Conservation (phyloP, 2,888 invertebrate species). For the Caenorhabditis sp. region DNA sequence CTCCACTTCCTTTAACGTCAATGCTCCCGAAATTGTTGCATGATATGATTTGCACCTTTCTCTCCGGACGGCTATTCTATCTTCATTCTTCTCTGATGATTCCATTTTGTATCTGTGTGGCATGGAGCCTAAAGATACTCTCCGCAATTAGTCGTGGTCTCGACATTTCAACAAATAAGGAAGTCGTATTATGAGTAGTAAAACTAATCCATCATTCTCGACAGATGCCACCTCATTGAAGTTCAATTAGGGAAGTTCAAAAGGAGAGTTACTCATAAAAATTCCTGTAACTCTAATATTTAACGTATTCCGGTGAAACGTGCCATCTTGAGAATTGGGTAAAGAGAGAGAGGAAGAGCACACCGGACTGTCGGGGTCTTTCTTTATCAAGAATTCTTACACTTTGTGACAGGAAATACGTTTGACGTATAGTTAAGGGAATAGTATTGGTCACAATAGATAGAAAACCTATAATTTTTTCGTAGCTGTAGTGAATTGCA, state of each 20-base stretch:
- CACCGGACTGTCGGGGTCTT: conserved; percentile 2
- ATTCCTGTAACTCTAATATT: not conserved
- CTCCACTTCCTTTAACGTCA: conserved; percentile 40
- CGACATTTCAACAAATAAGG: conserved; percentile 40
- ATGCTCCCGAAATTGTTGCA: conserved; percentile 32
- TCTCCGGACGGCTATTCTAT: conserved; percentile 11
- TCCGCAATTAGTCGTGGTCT: conserved; percentile 26
- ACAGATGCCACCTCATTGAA: conserved; percentile 18
- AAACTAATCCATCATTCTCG: conserved; percentile 51
- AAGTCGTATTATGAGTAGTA: conserved; percentile 12
- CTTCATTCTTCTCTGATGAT: conserved; percentile 20
- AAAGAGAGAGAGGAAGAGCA: no score
- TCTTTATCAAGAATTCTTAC: conserved; percentile 4
- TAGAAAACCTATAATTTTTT: not conserved
- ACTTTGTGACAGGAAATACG: conserved; percentile 17
- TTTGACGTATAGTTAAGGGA: conserved; percentile 11
- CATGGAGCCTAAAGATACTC: not conserved
- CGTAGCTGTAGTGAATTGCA: not conserved
- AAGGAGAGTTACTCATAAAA: not conserved
- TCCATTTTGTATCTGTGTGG: conserved; percentile 52
- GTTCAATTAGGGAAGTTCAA: conserved; percentile 15
- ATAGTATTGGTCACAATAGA: not conserved
- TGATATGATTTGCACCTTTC: conserved; percentile 28
- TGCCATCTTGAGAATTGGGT: not conserved
- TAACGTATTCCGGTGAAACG: not conserved